Evolutionary conservation across 2,113 vertebrate species (phyloP).

Genomic region (Diphyllodes magnificus): DNA sequence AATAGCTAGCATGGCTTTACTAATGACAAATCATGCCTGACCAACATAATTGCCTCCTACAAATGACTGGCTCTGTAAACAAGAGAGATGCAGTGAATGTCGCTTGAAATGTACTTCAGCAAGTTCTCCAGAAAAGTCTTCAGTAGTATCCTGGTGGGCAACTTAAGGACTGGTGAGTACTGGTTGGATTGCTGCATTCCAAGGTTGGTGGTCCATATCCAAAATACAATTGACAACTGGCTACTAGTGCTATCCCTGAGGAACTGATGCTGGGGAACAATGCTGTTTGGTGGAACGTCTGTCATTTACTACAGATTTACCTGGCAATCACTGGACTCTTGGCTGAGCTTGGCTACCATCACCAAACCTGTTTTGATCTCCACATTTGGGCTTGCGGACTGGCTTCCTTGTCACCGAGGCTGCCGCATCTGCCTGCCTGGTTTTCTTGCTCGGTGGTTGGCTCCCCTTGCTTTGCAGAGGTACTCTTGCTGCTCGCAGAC

Average conservation of each 20-base stretch:
- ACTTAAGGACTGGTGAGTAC: not conserved
- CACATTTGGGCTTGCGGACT: rapidly evolving
- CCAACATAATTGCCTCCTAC: not conserved
- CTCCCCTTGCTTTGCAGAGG: not conserved
- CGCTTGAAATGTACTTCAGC: not conserved
- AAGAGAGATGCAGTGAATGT: not conserved
- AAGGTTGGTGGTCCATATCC: not conserved
- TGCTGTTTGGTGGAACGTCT: not conserved
- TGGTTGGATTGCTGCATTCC: not conserved
- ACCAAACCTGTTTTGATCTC: not conserved
- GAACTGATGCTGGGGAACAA: not conserved
- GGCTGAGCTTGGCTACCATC: not conserved
- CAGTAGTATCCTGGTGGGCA: not conserved
- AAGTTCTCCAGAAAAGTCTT: not conserved
- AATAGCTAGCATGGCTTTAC: not conserved
- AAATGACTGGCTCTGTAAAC: not conserved
- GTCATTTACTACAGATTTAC: not conserved
- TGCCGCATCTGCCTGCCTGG: not conserved
- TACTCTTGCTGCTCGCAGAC: not conserved
- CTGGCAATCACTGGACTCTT: not conserved
- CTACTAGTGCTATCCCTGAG: not conserved
- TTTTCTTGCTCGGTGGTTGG: not conserved
- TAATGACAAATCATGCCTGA: not conserved
- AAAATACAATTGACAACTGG: not conserved
- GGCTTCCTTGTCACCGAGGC: not conserved